Conservation (phyloP, 2,113 vertebrate genomes). For the Scomber scombrus region DNA sequence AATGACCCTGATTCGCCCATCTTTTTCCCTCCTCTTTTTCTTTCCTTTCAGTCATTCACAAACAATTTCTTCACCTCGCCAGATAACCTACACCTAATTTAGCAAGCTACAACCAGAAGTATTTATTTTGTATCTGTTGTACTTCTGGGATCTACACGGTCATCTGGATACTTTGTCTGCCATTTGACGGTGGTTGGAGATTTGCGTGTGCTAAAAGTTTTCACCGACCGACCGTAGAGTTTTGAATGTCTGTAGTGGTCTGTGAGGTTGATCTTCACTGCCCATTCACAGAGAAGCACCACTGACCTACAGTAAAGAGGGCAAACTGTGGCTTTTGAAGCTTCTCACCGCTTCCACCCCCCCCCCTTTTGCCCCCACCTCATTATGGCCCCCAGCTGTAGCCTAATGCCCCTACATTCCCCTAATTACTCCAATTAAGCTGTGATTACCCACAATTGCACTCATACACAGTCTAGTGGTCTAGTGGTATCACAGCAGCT, state of each 20-base stretch:
- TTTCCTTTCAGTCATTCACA: slow-evolving; percentile 57
- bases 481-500: slow-evolving; percentile 74
- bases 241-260: background rate
- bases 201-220: background rate
- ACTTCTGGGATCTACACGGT: background rate
- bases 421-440: slow-evolving; percentile 87
- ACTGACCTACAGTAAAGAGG: slow-evolving; percentile 71
- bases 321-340: slow-evolving; percentile 71
- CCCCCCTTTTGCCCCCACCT: slow-evolving; percentile 62
- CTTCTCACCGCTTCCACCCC: slow-evolving; percentile 63
- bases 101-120: background rate
- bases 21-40: slow-evolving; percentile 75
- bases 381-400: slow-evolving; percentile 83
- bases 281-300: slow-evolving; percentile 39
- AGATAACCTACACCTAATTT: background rate
- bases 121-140: slow-evolving; percentile 39
- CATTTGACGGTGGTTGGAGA: background rate
- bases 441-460: slow-evolving; percentile 84
- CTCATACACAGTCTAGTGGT: slow-evolving; percentile 79
- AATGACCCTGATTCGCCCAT: slow-evolving; percentile 86
- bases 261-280: slow-evolving; percentile 23
- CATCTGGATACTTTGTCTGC: background rate
- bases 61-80: slow-evolving; percentile 30
- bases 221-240: background rate
- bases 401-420: slow-evolving; percentile 81